These are phyloP conservation scores for Uria lomvia DNA, from an alignment of 2,113 vertebrate species.

Conservation along the genomic window DNA sequence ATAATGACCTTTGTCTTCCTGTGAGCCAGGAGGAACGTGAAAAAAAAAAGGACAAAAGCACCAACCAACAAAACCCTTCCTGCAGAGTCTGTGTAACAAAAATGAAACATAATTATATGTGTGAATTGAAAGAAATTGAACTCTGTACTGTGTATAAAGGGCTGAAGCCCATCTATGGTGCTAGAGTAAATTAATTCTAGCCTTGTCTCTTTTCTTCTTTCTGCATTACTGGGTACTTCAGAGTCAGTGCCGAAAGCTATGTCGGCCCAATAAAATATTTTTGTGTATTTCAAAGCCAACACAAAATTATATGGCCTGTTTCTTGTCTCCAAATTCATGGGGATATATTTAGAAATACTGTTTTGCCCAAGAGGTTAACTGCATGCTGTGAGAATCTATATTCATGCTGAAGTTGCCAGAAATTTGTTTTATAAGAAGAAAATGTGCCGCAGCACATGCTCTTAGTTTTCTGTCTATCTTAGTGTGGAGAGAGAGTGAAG, in stretches of 20 bases:
- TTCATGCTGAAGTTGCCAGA: background rate
- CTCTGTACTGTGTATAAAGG: background rate
- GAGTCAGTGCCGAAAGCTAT: background rate
- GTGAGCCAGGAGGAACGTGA: background rate
- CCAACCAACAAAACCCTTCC: background rate
- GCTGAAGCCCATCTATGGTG: background rate
- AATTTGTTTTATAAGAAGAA: background rate
- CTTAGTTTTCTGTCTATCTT: background rate
- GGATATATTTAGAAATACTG: background rate
- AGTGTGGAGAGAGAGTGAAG: background rate
- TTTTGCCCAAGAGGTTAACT: background rate
- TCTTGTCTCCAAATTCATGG: background rate
- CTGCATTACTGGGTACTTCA: background rate
- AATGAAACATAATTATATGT: background rate
- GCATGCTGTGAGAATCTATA: background rate
- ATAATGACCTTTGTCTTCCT: background rate
- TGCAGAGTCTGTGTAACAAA: background rate
- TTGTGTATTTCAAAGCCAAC: background rate
- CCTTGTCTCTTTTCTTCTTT: background rate
- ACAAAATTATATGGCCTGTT: background rate
- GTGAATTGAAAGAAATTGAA: background rate
- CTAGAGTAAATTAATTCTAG: background rate
- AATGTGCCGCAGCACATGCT: background rate
- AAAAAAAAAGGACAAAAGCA: background rate
- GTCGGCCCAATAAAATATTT: background rate